These are phyloP conservation scores for Catostomus latipinnis DNA, from an alignment of 2,797 vertebrate genomes.

Conservation along the genomic window DNA sequence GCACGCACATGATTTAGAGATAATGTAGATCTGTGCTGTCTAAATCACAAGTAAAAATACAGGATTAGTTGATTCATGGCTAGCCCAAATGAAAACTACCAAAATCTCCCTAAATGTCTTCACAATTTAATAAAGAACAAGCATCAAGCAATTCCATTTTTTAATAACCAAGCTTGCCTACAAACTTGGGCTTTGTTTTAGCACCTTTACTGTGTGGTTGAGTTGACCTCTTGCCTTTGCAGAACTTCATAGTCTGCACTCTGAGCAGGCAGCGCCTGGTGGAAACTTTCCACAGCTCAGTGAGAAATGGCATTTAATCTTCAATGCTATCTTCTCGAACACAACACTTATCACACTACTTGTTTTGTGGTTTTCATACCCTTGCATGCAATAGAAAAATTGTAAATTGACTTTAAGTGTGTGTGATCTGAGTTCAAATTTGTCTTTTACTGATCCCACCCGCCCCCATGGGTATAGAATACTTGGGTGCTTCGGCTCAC, in stretches of 20 bases:
- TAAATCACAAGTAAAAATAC: conserved; percentile 2
- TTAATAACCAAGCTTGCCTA: not conserved
- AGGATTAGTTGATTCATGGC: not conserved
- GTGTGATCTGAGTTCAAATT: too few species aligned
- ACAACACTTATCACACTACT: not conserved
- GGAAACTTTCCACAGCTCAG: conserved; percentile 47
- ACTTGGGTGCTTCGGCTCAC: too few species aligned
- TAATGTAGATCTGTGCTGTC: not conserved
- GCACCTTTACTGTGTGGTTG: not conserved
- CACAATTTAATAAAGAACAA: not conserved
- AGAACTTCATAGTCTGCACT: not conserved
- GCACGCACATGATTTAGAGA: not conserved
- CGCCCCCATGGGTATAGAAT: too few species aligned
- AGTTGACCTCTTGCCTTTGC: conserved; percentile 4
- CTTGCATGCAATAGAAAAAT: not conserved
- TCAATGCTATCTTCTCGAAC: not conserved
- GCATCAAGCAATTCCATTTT: not conserved
- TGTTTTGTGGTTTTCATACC: not conserved
- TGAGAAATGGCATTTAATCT: conserved; percentile 15
- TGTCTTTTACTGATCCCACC: too few species aligned
- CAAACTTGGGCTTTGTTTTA: conserved; percentile 1
- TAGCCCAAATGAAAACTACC: not conserved
- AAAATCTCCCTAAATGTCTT: conserved; percentile 8
- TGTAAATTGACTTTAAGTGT: too few species aligned
- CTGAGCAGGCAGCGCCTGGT: not conserved